A percentile compares a stretch with the other conserved stretches of the same genome.
phyloP scores from a whole-genome alignment of 2,888 invertebrate species.

The Lordiphosa fenestrarum region DNA sequence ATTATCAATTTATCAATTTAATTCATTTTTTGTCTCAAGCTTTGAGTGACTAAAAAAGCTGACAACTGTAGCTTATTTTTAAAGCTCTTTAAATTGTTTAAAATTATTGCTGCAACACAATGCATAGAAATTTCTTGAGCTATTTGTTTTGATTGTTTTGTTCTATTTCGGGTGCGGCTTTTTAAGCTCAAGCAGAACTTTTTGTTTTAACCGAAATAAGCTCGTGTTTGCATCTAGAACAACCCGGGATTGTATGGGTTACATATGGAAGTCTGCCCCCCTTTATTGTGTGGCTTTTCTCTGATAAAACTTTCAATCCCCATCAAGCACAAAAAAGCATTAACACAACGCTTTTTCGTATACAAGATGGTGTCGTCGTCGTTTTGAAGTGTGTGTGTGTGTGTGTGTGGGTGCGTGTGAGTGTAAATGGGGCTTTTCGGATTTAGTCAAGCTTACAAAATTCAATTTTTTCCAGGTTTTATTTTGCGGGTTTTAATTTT shows the following conservation, averaged over 20 bases:
- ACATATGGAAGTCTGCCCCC: background rate
- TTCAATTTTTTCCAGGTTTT: too few relatives aligned
- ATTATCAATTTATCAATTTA: too few relatives aligned
- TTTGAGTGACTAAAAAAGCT: background rate
- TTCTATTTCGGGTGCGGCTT: background rate
- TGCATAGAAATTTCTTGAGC: background rate
- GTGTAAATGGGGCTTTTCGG: conserved; percentile 21
- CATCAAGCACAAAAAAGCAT: conserved; percentile 61
- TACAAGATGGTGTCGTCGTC: too few relatives aligned
- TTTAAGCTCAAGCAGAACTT: too few relatives aligned
- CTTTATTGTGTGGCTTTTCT: conserved; percentile 14
- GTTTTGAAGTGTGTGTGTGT: conserved; percentile 9
- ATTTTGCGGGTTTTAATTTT: too few relatives aligned
- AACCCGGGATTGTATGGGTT: too few relatives aligned
- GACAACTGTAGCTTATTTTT: conserved; percentile 21
- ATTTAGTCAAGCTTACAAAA: conserved; percentile 24
- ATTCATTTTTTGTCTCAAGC: too few relatives aligned
- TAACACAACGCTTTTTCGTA: conserved; percentile 52
- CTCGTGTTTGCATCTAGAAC: too few relatives aligned
- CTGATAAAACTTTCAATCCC: conserved; percentile 63
- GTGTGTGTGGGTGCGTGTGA: conserved; percentile 2
- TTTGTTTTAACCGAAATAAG: too few relatives aligned
- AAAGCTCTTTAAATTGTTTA: conserved; percentile 18
- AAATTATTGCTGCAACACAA: background rate
- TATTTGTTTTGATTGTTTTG: background rate